These are phyloP conservation scores for Incurvaria masculella DNA, from an alignment of 2,888 invertebrate species.

Conservation along the genomic window DNA sequence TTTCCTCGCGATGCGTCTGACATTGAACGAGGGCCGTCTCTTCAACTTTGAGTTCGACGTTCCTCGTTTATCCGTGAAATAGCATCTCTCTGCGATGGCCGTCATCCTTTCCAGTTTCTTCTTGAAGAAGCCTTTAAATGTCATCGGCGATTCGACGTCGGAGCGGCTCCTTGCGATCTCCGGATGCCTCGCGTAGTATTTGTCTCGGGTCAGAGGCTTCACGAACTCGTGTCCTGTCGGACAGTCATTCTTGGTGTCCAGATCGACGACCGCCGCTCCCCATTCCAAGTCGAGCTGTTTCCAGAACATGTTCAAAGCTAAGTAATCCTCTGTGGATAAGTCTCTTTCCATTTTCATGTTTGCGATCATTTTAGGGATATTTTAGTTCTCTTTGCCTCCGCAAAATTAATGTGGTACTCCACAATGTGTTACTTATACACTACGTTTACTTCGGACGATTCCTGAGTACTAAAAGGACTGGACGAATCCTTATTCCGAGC, in stretches of 20 bases:
- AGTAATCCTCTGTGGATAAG: constrained; percentile 42
- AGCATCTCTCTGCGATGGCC: not conserved
- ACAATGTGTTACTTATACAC: too few relatives aligned
- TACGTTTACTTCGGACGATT: too few relatives aligned
- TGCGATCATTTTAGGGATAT: too few relatives aligned
- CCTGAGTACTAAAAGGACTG: too few relatives aligned
- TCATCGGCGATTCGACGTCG: constrained; percentile 40
- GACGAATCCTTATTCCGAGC: too few relatives aligned
- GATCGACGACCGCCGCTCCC: constrained; percentile 27
- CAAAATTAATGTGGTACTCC: too few relatives aligned
- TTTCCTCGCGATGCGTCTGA: not conserved
- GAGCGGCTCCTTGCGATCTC: constrained; percentile 48
- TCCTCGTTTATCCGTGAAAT: constrained; percentile 27
- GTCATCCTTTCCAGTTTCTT: not conserved
- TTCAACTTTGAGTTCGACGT: constrained; percentile 39
- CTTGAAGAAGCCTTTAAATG: constrained; percentile 29
- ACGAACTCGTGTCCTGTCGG: constrained; percentile 32
- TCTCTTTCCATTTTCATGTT: too few relatives aligned
- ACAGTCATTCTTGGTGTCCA: constrained; percentile 47
- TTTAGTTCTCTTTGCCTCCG: too few relatives aligned
- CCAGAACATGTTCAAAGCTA: constrained; percentile 43
- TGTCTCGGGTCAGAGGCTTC: constrained; percentile 40
- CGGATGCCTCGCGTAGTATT: constrained; percentile 39
- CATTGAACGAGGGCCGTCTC: not conserved
- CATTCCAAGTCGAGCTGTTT: constrained; percentile 37